Evolutionary conservation across 2,888 invertebrate genomes (phyloP).

Genomic region (Tiphia femorata): DNA sequence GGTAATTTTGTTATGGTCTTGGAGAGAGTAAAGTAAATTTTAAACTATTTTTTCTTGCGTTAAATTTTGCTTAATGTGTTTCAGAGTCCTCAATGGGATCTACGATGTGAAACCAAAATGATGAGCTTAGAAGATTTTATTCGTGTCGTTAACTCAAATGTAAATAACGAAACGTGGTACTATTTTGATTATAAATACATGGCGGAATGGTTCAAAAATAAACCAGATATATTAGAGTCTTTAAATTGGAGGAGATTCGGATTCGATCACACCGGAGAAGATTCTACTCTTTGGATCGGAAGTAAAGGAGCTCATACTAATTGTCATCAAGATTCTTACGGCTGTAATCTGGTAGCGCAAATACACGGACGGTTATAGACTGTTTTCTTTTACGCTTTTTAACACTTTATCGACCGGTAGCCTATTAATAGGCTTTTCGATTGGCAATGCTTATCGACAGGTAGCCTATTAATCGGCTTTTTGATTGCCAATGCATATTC

Average conservation of each 20-base stretch:
- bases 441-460: too few species aligned
- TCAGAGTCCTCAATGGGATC: conserved; percentile 84
- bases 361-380: conserved; percentile 80
- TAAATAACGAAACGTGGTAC: conserved; percentile 74
- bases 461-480: too few species aligned
- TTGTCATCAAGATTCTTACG: conserved; percentile 95
- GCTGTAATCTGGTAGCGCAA: conserved; percentile 92
- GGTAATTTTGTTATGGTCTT: conserved; percentile 57
- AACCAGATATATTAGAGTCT: conserved; percentile 72
- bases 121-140: conserved; percentile 78
- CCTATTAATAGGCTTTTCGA: too few species aligned
- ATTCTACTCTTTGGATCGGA: conserved; percentile 91
- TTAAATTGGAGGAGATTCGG: conserved; percentile 81
- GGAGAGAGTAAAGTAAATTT: background rate
- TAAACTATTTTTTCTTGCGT: background rate
- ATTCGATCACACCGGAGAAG: conserved; percentile 76
- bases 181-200: conserved; percentile 91
- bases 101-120: conserved; percentile 73
- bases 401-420: too few species aligned
- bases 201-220: conserved; percentile 76
- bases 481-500: too few species aligned
- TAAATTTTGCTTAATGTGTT: conserved; percentile 8
- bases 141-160: too few species aligned
- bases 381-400: background rate
- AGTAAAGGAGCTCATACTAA: conserved; percentile 90